phyloP scores from a whole-genome alignment of 2,888 invertebrate genomes.

The Xestia xanthographa region DNA sequence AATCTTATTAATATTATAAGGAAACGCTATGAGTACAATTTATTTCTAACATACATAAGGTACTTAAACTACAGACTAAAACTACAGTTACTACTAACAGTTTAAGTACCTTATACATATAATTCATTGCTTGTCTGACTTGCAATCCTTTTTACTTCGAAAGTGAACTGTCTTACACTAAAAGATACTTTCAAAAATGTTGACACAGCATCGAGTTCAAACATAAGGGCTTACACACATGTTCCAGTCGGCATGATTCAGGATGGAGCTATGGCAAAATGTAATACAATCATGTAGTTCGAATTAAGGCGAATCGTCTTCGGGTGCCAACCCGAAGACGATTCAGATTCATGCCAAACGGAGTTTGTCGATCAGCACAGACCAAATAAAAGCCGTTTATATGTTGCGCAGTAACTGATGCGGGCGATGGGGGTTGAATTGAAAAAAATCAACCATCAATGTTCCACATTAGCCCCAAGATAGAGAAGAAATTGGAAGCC shows the following conservation, averaged over 20 bases:
- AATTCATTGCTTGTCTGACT: not conserved
- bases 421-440: not conserved
- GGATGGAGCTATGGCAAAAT: not conserved
- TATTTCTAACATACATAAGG: not conserved
- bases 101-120: too few relatives aligned
- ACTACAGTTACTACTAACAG: too few relatives aligned
- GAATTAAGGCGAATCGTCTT: not conserved
- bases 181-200: not conserved
- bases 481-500: not conserved
- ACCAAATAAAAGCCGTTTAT: not conserved
- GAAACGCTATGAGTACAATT: not conserved
- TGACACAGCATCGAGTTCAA: slow-evolving; percentile 3
- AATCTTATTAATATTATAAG: not conserved
- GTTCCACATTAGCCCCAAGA: not conserved
- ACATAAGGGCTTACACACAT: not conserved
- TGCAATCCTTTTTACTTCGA: not conserved
- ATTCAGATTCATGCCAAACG: not conserved
- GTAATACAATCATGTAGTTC: not conserved
- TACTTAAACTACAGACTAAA: too few relatives aligned
- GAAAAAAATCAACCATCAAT: not conserved
- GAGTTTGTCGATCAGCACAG: not conserved
- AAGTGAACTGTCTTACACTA: not conserved
- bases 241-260: not conserved
- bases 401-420: not conserved
- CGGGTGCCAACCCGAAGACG: not conserved